Conservation (phyloP, 2,113 vertebrate genomes). For the Cynoglossus semilaevis region DNA sequence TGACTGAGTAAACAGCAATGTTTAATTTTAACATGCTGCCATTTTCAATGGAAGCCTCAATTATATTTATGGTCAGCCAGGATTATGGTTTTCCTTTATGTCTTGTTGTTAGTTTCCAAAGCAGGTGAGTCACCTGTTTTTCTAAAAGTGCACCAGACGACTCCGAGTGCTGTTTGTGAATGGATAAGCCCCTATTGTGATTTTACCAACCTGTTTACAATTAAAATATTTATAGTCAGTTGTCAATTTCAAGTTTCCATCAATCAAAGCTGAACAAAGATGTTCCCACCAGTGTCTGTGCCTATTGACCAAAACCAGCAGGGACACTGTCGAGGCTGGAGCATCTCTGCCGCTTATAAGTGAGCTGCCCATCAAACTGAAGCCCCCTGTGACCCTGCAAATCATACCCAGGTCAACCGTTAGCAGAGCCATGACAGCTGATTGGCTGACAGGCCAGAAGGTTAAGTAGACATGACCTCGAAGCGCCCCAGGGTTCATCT, state of each 20-base stretch:
- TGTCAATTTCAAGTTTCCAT: constrained; percentile 47
- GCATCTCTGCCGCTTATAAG: constrained; percentile 49
- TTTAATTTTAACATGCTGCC: constrained; percentile 44
- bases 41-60: constrained; percentile 49
- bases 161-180: constrained; percentile 7
- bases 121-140: constrained; percentile 72
- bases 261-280: constrained; percentile 46
- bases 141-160: neutral
- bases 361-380: constrained; percentile 68
- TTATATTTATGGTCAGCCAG: constrained; percentile 49
- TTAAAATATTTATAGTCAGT: constrained; percentile 30
- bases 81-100: constrained; percentile 48
- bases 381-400: constrained; percentile 61
- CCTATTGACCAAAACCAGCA: constrained; percentile 48
- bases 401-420: constrained; percentile 61
- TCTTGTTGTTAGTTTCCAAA: constrained; percentile 52
- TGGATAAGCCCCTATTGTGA: neutral
- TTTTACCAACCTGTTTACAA: constrained; percentile 23
- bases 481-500: constrained; percentile 68
- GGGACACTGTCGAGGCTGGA: constrained; percentile 61
- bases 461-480: constrained; percentile 81
- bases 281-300: constrained; percentile 18
- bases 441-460: constrained; percentile 70
- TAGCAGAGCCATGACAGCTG: constrained; percentile 63
- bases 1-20: constrained; percentile 61